Evolutionary conservation across 2,888 invertebrate species (phyloP), one percentile per base, ranked within the genome.

Genomic region (Cephalotes varians): DNA sequence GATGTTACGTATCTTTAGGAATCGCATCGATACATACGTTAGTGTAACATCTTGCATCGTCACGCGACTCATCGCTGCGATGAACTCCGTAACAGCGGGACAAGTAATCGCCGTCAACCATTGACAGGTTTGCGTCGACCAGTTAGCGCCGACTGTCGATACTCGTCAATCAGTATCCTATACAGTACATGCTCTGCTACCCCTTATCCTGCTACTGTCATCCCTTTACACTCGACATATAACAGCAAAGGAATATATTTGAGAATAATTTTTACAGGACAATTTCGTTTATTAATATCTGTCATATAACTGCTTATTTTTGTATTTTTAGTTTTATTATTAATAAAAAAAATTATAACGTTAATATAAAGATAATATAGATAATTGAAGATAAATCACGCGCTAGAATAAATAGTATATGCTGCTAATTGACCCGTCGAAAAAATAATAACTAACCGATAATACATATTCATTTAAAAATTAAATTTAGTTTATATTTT

Each of bases 101-200:
- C 84, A 89, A 89, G 85, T 83, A 86, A 89, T 89, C 65, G 83
- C 80, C 74, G 87, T 89, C 87, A 85, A 62, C 76, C 86, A 81
- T 73, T 79, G 86, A 67, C 84, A 83, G 83, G 82, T 77, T 83
- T 85, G 81, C 85, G 73, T 81, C 82, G 85, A 85, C 83, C 82
- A 84, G 85, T 85, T 87, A 90, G 83, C 88, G 83, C 80, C 85
- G 58, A 90, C 80, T 86, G 90, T 88, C 90, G 86, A 89, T 89
- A 89, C 58, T 87, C 83, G 89, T 89, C 89, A 88, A 86, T 88
- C 86, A 82, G 83, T 85, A 79, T 84, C 84, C 77, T 40, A 73
- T 82, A 83, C 69, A 79, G 74, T 85, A 72, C 58, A 62, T 49
- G 54, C 85, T 62, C 80, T 76, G 72, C 54, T 83, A 84, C 86